Evolutionary conservation across 2,888 invertebrate species (phyloP), one percentile per base, ranked within the genome.

Genomic region (Epinotia demarniana): DNA sequence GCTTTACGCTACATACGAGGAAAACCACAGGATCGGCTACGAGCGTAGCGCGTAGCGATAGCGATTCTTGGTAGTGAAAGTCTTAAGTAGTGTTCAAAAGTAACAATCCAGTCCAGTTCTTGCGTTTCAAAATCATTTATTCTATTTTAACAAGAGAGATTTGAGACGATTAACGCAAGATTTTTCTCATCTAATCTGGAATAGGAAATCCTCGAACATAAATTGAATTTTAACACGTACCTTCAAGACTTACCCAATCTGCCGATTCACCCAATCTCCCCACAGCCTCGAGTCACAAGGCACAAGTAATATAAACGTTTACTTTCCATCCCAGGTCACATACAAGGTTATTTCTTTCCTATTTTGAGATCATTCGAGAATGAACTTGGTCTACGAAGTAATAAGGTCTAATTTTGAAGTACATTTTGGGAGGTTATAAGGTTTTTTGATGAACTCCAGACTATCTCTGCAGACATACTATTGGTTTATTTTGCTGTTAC

Each of bases 331-430:
- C 58, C 58, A 9, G 58, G 23, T 58, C 11, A 58, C 58, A 58
- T 23, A 19, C 16, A 49, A 49, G 49, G 16, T 16, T 49, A 49
- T 5, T 49, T 16, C 49, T 49, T 49, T 16, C 16, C 49, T 16
- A 16, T 13, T 49, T 16, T 16, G 16, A 16, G 49, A 49, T 13
- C 23, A 4, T 58, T 23, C 23, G 58, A 23, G 23, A 55, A 55
- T 55, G 55, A 55, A 55, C 55, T 18, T 16, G 18, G 43, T 43
- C 18, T 12, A 9, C 5, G 2, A 8, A 19, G 18, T 19, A 18
- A n/a, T 66, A 55, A 9, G n/a, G 66, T 49, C 66, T 23, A 46
- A 66, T 53, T 49, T 66, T 11, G 49, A 66, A 55, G 1, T 49
- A 49, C 13, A 5, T 13, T 49, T 16, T 49, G 49, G 49, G 13